phyloP scores from a whole-genome alignment of 2,888 invertebrate species.

The Plusia festucae region DNA sequence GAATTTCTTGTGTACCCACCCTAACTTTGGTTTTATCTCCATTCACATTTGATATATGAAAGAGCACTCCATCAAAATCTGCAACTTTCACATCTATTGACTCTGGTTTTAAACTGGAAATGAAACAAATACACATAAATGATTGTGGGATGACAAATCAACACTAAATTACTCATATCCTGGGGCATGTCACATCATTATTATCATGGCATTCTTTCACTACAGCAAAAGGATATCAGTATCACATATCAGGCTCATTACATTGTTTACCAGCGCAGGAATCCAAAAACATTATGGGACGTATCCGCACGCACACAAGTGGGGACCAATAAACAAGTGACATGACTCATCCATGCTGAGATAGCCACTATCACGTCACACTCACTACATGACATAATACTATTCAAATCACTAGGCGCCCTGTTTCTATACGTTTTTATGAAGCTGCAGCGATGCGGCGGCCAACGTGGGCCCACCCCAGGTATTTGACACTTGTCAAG shows the following conservation, averaged over 20 bases:
- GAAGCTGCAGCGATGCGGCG: conserved; percentile 63
- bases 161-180: conserved; percentile 66
- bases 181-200: conserved; percentile 49
- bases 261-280: conserved; percentile 78
- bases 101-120: conserved; percentile 97
- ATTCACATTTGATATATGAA: conserved; percentile 99
- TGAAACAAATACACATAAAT: conserved; percentile 47
- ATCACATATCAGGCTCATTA: conserved; percentile 62
- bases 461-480: conserved; percentile 88
- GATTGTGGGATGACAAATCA: conserved; percentile 43
- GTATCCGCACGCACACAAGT: conserved; percentile 80
- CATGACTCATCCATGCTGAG: conserved; percentile 84
- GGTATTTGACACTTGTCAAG: conserved; percentile 86
- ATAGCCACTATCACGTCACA: conserved; percentile 82
- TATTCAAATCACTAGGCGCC: conserved; percentile 58
- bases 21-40: conserved; percentile 99
- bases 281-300: conserved; percentile 82
- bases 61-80: conserved; percentile 99
- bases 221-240: conserved; percentile 50
- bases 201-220: conserved; percentile 46
- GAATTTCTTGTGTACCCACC: conserved; percentile 89
- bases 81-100: conserved; percentile 98
- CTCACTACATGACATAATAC: conserved; percentile 66
- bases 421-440: conserved; percentile 52
- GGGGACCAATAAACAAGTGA: conserved; percentile 78